Percentiles rank a stretch among this genome's conserved stretches.
Conservation (phyloP, 1,140 invertebrate species). For the Ceratina australensis region DNA sequence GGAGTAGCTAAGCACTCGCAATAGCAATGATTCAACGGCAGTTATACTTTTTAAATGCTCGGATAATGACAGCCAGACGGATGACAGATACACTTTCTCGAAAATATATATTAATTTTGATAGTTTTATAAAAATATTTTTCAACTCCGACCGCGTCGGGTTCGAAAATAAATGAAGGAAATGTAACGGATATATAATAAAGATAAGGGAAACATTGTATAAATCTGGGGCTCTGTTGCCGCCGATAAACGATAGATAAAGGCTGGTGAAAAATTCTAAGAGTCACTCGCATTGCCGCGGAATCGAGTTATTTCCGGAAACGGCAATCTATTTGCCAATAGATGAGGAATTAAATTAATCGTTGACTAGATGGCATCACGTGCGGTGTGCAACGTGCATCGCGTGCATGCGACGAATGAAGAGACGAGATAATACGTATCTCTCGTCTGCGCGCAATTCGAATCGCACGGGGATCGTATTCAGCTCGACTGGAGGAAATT, state of each 20-base stretch:
- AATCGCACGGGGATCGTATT: constrained; percentile 6
- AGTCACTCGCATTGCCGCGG: too few relatives aligned
- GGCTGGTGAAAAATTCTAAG: too few relatives aligned
- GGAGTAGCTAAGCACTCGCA: not conserved
- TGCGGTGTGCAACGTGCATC: constrained; percentile 10
- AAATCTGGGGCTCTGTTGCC: too few relatives aligned
- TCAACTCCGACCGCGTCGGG: too few relatives aligned
- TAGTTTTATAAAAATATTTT: too few relatives aligned
- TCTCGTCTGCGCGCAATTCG: not conserved
- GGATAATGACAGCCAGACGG: not conserved
- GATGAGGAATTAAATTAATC: not conserved
- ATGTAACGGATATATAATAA: too few relatives aligned
- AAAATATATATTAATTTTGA: too few relatives aligned
- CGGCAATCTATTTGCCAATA: not conserved
- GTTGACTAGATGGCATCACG: constrained; percentile 36
- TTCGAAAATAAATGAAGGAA: too few relatives aligned
- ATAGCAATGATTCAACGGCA: not conserved
- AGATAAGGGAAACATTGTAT: too few relatives aligned
- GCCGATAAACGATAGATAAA: too few relatives aligned
- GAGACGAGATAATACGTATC: constrained; percentile 35
- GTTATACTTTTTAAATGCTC: not conserved
- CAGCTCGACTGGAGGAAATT: not conserved
- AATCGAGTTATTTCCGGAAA: not conserved
- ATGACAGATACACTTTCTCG: too few relatives aligned
- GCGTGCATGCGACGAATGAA: constrained; percentile 29